These are phyloP conservation scores for Popillia japonica DNA, from an alignment of 1,140 invertebrate genomes.

Conservation along the genomic window DNA sequence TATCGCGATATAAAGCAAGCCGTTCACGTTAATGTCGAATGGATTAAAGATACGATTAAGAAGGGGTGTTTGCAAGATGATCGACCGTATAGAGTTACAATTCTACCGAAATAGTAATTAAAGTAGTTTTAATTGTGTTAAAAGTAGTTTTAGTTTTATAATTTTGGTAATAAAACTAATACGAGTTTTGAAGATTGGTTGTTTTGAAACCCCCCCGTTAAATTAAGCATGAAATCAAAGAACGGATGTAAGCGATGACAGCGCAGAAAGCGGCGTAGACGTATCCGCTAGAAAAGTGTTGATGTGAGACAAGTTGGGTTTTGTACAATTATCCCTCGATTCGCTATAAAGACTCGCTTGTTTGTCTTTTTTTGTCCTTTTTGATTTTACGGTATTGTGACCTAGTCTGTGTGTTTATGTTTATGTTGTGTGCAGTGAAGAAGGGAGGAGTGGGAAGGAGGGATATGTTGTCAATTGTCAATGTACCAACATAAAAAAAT, in stretches of 20 bases:
- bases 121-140: too few species aligned
- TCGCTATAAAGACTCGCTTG: not conserved
- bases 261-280: not conserved
- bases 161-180: too few species aligned
- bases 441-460: not conserved
- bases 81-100: not conserved
- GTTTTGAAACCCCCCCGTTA: not conserved
- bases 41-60: not conserved
- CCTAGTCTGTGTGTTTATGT: not conserved
- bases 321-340: not conserved
- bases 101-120: not conserved
- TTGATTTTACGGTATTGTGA: slow-evolving; percentile 10
- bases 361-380: too few species aligned
- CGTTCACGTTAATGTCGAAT: not conserved
- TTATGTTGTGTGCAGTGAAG: not conserved
- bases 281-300: not conserved
- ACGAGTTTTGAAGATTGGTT: too few species aligned
- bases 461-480: too few species aligned
- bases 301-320: not conserved
- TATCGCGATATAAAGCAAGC: not conserved
- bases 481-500: too few species aligned
- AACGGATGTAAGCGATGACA: not conserved
- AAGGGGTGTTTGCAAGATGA: not conserved
- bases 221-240: not conserved
- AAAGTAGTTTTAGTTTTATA: too few species aligned